Percentiles rank a stretch among this genome's conserved stretches.
Conservation (phyloP, 2,113 vertebrate species). For the Nesospiza acunhae region DNA sequence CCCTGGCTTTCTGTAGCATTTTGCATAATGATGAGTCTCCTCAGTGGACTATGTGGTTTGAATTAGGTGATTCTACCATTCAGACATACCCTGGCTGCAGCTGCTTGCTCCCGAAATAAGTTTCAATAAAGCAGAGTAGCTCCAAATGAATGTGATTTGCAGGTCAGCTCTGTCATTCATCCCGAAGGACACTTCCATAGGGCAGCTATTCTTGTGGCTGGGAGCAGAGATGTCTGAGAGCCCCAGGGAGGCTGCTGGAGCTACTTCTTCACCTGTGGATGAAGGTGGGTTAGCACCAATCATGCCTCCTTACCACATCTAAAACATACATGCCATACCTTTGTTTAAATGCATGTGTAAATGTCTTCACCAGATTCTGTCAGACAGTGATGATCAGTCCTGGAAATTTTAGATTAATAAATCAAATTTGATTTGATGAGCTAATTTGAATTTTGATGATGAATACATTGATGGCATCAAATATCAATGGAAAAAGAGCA, state of each 20-base stretch:
- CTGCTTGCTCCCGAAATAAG: not conserved
- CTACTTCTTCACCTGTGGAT: accelerated
- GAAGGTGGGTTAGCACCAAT: not conserved
- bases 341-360: not conserved
- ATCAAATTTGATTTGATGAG: not conserved
- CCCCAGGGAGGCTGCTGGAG: not conserved
- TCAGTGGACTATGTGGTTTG: not conserved
- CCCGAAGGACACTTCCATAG: accelerated
- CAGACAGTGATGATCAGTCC: not conserved
- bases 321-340: not conserved
- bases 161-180: accelerated
- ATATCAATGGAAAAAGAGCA: not conserved
- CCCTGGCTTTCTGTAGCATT: not conserved
- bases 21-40: not conserved
- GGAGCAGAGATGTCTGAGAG: accelerated
- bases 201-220: not conserved
- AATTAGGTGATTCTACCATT: not conserved
- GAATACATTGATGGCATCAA: not conserved
- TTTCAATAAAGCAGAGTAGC: not conserved
- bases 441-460: not conserved
- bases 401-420: not conserved
- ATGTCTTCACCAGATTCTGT: not conserved
- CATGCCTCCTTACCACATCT: not conserved
- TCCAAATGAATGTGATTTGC: not conserved
- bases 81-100: not conserved